phyloP scores from a whole-genome alignment of 1,140 invertebrate species.

The Triops longicaudatus region DNA sequence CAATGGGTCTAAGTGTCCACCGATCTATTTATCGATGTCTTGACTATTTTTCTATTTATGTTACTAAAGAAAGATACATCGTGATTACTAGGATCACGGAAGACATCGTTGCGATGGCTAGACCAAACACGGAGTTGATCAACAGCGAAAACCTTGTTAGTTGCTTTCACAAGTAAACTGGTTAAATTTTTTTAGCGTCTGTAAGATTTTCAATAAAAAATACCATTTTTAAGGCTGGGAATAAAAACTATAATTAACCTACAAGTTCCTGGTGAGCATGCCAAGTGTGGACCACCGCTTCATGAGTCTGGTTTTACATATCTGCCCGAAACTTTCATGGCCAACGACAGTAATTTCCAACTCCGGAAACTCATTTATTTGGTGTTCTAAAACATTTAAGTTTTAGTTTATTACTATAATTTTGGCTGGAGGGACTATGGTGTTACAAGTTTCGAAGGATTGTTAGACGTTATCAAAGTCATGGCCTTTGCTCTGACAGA shows the following conservation, averaged over 20 bases:
- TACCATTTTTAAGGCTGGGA: conserved; percentile 62
- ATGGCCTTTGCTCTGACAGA: conserved; percentile 70
- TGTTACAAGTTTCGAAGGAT: conserved; percentile 57
- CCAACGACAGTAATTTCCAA: conserved; percentile 60
- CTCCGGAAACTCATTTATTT: background rate
- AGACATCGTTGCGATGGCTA: conserved; percentile 76
- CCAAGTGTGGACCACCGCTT: conserved; percentile 62
- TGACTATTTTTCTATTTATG: background rate
- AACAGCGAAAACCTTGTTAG: conserved; percentile 46
- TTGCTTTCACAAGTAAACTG: conserved; percentile 18
- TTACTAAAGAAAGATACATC: background rate
- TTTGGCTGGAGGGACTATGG: conserved; percentile 78
- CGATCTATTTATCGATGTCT: background rate
- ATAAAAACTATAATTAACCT: conserved; percentile 77
- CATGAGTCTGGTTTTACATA: conserved; percentile 66
- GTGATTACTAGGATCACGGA: conserved; percentile 64
- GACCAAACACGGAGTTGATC: conserved; percentile 65
- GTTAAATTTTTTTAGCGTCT: no score
- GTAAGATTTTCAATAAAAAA: no score
- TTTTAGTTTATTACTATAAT: conserved; percentile 74
- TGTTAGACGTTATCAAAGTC: conserved; percentile 82
- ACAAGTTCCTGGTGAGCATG: conserved; percentile 74
- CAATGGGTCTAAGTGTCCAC: no score
- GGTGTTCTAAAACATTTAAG: conserved; percentile 27
- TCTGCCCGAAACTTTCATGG: conserved; percentile 70